Evolutionary conservation across 2,113 vertebrate genomes (phyloP), one percentile per base, ranked within the genome.

Genomic region (Aleadryas rufinucha): DNA sequence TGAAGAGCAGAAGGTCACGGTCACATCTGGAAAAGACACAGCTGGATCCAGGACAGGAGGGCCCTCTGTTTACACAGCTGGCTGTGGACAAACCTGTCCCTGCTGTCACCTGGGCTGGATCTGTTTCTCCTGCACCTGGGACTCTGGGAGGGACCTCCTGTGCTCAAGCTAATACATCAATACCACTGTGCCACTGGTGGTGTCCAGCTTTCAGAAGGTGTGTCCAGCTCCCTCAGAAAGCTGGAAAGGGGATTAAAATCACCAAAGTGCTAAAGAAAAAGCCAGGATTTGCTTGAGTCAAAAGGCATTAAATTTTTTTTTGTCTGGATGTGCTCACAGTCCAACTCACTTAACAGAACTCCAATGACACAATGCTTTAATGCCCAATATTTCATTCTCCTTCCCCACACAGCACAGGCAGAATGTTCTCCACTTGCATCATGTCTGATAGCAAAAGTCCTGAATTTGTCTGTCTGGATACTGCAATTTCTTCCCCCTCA

Each of bases 1-100:
- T 23, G 77, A 42, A 50, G 90, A 95, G 85, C 82, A 96, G 79
- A 71, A 94, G 79, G 92, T 93, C 82, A 61, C 45, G 16, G 71
- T 9, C 82, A 76, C 94, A 95, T 88, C 90, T 94, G 95, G 84
- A 71, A 91, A 75, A 79, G 90, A 1, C 78, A 90, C 87, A 93
- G 71, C 82, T 92, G 90, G 70, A 57, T 57, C 28, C 50, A 47
- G 71, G 59, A 50, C 50, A 83, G 75, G 50, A 92, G 78, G 5
- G 66, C 22, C 31, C 37, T 85, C 28, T 95, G 0, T 94, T 96
- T 93, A 35, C 52, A 77, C 95, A 95, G 85, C 35, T 95, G 94
- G 57, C 63, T 64, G 37, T 13, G 63, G 71, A 26, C 53, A 80
- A 72, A 90, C 85, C 82, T 88, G 88, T 85, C 94, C 66, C n/a